Evolutionary conservation across 2,797 vertebrate species (phyloP).

Genomic region (Gadopsis marmoratus): DNA sequence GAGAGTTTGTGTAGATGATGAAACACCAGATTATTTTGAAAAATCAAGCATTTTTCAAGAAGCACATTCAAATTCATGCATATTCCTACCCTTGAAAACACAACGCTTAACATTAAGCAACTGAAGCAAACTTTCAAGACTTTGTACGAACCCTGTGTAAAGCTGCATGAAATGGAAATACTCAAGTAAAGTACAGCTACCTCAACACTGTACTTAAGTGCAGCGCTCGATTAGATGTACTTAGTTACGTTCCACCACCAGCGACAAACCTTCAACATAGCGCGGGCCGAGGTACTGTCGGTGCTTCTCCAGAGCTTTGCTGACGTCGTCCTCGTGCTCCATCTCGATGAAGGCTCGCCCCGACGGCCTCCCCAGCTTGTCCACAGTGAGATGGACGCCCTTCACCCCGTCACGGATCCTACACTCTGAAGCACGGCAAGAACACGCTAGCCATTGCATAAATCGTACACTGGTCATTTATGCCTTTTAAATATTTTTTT

Average conservation of each 20-base stretch:
- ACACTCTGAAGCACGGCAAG: slow-evolving; percentile 84
- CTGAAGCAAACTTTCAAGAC: too few relatives aligned
- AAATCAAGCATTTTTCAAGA: too few relatives aligned
- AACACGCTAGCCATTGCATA: neutral
- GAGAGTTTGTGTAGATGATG: too few relatives aligned
- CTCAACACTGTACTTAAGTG: neutral
- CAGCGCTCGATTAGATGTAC: neutral
- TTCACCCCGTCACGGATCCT: slow-evolving; percentile 88
- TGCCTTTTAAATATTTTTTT: too few relatives aligned
- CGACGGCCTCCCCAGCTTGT: slow-evolving; percentile 86
- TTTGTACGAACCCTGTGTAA: too few relatives aligned
- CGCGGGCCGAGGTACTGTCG: slow-evolving; percentile 92
- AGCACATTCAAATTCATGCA: too few relatives aligned
- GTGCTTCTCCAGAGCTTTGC: slow-evolving; percentile 93
- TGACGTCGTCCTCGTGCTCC: slow-evolving; percentile 90
- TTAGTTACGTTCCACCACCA: neutral
- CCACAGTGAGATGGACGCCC: slow-evolving; percentile 91
- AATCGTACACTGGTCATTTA: neutral
- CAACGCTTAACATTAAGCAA: too few relatives aligned
- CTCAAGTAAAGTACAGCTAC: neutral
- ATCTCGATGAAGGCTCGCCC: slow-evolving; percentile 94
- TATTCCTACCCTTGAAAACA: too few relatives aligned
- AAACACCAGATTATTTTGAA: too few relatives aligned
- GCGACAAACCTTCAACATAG: slow-evolving; percentile 91
- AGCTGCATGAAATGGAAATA: neutral